phyloP scores from a whole-genome alignment of 2,113 vertebrate species.

The Corythaixoides concolor region DNA sequence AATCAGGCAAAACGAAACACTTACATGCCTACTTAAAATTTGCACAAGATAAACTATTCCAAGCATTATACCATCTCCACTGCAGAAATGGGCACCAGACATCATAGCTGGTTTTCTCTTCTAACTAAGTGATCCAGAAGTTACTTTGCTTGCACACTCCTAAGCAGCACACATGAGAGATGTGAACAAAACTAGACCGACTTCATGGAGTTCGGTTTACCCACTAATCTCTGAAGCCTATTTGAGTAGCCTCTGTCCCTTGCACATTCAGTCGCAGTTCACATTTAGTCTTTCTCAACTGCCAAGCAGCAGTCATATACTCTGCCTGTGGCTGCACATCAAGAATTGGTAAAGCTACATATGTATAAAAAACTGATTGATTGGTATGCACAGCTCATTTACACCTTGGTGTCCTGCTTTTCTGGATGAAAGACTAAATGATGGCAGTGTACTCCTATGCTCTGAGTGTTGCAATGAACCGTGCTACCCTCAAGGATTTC shows the following conservation, averaged over 20 bases:
- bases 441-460: neutral
- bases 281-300: neutral
- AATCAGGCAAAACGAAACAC: neutral
- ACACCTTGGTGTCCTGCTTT: neutral
- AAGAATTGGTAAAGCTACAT: neutral
- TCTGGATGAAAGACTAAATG: neutral
- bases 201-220: neutral
- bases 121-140: neutral
- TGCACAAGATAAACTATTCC: neutral
- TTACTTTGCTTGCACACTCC: neutral
- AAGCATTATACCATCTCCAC: neutral
- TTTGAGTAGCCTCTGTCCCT: neutral
- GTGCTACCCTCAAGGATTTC: neutral
- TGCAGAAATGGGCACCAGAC: neutral
- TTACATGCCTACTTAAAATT: neutral
- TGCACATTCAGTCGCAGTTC: neutral
- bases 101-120: neutral
- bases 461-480: neutral
- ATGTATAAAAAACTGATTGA: neutral
- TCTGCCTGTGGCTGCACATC: neutral
- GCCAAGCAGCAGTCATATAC: neutral
- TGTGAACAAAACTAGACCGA: neutral
- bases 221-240: neutral
- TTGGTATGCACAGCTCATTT: neutral
- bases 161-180: neutral